A percentile compares a stretch with the other conserved stretches of the same genome.
Conservation (phyloP, 2,113 vertebrate genomes). For the Podocnemis expansa region DNA sequence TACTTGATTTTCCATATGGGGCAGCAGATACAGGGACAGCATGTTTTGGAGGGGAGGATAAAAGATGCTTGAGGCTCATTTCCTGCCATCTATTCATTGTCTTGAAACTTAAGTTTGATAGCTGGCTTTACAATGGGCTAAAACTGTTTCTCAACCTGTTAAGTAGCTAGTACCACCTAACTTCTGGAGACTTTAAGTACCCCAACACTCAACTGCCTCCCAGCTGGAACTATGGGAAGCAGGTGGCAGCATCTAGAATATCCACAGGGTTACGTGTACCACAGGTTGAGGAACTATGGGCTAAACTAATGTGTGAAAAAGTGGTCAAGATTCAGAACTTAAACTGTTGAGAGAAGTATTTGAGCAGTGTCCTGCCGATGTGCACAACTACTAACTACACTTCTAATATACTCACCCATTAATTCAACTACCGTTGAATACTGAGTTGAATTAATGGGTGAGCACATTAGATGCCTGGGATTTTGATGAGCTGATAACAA, state of each 20-base stretch:
- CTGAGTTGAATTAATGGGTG: not conserved
- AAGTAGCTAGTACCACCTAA: too few species aligned
- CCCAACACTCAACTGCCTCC: too few species aligned
- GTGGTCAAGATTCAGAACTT: not conserved
- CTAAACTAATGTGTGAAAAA: not conserved
- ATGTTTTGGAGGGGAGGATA: not conserved
- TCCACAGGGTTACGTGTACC: too few species aligned
- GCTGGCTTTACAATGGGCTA: not conserved
- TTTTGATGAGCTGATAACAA: not conserved
- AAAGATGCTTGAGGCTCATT: not conserved
- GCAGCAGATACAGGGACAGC: not conserved
- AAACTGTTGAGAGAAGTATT: not conserved
- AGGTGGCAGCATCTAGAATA: too few species aligned
- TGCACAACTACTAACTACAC: not conserved
- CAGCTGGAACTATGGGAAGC: too few species aligned
- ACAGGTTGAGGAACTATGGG: not conserved
- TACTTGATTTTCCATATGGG: not conserved
- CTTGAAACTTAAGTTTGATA: not conserved
- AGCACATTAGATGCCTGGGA: not conserved
- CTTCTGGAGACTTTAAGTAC: too few species aligned
- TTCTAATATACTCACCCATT: too few species aligned
- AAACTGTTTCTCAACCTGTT: not conserved
- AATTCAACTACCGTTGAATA: not conserved
- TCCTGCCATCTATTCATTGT: not conserved
- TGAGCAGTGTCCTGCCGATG: not conserved